phyloP scores from a whole-genome alignment of 2,888 invertebrate genomes.

The Mimumesa dahlbomi region DNA sequence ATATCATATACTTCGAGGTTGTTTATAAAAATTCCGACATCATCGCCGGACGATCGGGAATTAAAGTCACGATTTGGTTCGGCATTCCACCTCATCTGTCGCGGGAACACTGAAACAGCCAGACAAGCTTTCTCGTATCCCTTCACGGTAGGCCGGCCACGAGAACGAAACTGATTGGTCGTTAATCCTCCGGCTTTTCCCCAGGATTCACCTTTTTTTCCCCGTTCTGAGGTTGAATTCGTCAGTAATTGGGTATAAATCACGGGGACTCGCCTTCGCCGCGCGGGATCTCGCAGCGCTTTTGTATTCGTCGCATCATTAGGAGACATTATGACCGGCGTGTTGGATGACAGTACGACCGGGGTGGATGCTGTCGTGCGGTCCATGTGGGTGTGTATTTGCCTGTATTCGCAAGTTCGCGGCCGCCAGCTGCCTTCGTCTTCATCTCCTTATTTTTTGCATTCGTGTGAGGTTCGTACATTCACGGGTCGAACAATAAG shows the following conservation, averaged over 20 bases:
- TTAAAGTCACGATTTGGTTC: slow-evolving; percentile 12
- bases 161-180: slow-evolving; percentile 61
- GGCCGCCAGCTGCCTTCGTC: too few species aligned
- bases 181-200: slow-evolving; percentile 63
- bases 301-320: slow-evolving; percentile 64
- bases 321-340: slow-evolving; percentile 62
- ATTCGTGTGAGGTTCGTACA: too few species aligned
- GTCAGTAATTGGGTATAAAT: slow-evolving; percentile 71
- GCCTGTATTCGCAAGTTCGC: background rate
- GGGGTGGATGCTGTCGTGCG: slow-evolving; percentile 26
- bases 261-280: slow-evolving; percentile 48
- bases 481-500: too few species aligned
- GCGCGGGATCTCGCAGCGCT: slow-evolving; percentile 32
- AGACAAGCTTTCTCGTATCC: slow-evolving; percentile 5
- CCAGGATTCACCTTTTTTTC: slow-evolving; percentile 53
- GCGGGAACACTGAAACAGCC: slow-evolving; percentile 1
- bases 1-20: background rate
- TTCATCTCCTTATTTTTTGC: too few species aligned
- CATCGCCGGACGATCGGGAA: slow-evolving; percentile 18
- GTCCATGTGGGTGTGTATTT: slow-evolving; percentile 5
- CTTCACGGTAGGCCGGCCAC: slow-evolving; percentile 26
- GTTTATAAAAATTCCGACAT: background rate
- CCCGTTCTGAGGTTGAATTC: slow-evolving; percentile 55
- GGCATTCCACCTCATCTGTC: background rate
- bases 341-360: slow-evolving; percentile 49